phyloP scores from a whole-genome alignment of 1,140 invertebrate species.

The Rhopalosiphum maidis region DNA sequence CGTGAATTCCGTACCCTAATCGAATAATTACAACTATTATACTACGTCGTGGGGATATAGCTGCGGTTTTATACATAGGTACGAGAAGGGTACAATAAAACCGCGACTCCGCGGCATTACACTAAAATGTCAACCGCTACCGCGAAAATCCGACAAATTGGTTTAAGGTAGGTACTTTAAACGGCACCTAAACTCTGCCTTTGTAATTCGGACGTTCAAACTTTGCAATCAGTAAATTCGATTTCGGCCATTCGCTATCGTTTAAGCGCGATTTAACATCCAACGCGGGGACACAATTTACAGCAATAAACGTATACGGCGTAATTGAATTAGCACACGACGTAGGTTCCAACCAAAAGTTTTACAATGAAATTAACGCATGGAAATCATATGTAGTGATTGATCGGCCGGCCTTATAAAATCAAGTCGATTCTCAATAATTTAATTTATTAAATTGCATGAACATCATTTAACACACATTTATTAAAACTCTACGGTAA shows the following conservation, averaged over 20 bases:
- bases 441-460: background rate
- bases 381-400: background rate
- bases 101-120: background rate
- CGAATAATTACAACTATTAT: slow-evolving; percentile 11
- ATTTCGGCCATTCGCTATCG: slow-evolving; percentile 29
- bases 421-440: background rate
- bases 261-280: slow-evolving; percentile 19
- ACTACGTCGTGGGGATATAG: background rate
- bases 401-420: background rate
- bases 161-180: slow-evolving; percentile 27
- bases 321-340: slow-evolving; percentile 6
- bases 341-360: background rate
- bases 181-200: background rate
- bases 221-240: slow-evolving; percentile 34
- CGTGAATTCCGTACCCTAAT: background rate
- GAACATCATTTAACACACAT: no score
- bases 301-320: background rate
- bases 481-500: no score
- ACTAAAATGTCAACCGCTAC: background rate
- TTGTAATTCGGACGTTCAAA: slow-evolving; percentile 23
- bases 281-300: background rate
- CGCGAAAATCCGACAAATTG: background rate
- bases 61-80: background rate
- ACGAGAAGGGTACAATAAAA: background rate
- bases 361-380: background rate